Percentiles rank a stretch among this genome's conserved stretches.
phyloP scores from a whole-genome alignment of 1,140 invertebrate species.

The Euura saliciscinereae region DNA sequence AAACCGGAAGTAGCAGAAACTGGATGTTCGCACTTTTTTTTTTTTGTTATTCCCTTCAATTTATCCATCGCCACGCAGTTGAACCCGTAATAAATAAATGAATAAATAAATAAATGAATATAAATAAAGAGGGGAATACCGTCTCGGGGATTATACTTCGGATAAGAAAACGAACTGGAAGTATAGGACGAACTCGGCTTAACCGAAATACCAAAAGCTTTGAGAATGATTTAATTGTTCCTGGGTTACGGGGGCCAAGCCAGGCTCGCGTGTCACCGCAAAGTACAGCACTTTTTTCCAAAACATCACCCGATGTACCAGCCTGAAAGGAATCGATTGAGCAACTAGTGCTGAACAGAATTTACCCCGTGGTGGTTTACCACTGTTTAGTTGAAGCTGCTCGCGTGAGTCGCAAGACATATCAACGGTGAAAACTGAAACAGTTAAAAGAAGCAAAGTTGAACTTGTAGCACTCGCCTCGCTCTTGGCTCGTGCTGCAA shows the following conservation, averaged over 20 bases:
- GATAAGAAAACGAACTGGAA: not conserved
- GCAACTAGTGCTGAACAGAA: not conserved
- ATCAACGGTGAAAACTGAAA: too few species aligned
- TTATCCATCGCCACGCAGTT: not conserved
- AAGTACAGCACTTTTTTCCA: not conserved
- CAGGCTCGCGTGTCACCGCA: not conserved
- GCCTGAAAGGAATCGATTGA: not conserved
- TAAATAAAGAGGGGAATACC: not conserved
- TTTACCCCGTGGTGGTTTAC: not conserved
- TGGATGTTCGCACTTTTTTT: too few species aligned
- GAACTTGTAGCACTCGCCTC: too few species aligned
- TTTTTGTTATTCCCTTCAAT: too few species aligned
- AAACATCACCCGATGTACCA: not conserved
- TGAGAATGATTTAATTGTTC: not conserved
- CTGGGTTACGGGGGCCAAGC: not conserved
- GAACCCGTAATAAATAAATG: slow-evolving; percentile 5
- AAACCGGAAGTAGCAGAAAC: not conserved
- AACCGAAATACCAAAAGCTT: not conserved
- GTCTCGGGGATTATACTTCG: not conserved
- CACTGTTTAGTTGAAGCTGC: too few species aligned
- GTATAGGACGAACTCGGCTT: not conserved
- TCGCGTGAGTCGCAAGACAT: too few species aligned
- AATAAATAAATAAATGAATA: slow-evolving; percentile 6
- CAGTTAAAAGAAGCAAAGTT: too few species aligned
- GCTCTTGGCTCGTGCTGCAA: too few species aligned